Conservation (phyloP, 2,797 vertebrate genomes). For the Pangasius krempfi region DNA sequence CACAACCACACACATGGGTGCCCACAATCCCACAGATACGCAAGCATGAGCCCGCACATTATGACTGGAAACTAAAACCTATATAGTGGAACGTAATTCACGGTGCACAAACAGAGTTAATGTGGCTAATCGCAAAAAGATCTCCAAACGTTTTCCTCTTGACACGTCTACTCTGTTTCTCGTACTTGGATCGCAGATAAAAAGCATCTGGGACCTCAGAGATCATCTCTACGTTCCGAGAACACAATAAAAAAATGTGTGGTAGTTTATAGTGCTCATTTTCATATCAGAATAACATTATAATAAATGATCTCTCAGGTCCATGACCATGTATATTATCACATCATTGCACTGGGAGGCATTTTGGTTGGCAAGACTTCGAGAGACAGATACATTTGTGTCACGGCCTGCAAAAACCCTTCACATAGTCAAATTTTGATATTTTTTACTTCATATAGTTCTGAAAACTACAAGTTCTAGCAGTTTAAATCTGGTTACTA, state of each 20-base stretch:
- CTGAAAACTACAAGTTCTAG: not conserved
- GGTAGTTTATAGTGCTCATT: not conserved
- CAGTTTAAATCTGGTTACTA: not conserved
- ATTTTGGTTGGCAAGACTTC: not conserved
- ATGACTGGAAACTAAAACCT: not conserved
- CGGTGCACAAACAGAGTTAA: not conserved
- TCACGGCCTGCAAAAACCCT: not conserved
- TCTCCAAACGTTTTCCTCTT: not conserved
- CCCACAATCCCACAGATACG: conserved; percentile 1
- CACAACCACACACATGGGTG: conserved; percentile 21
- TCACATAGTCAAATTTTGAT: not conserved
- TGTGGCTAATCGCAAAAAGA: not conserved
- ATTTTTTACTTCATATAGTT: not conserved
- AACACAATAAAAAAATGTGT: not conserved
- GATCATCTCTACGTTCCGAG: not conserved
- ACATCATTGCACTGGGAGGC: not conserved
- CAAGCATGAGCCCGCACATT: not conserved
- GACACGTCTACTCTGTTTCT: not conserved
- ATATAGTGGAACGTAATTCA: not conserved
- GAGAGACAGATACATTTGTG: not conserved
- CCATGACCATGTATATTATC: not conserved
- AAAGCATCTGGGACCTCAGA: not conserved
- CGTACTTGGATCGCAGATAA: not conserved
- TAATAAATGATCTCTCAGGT: no score
- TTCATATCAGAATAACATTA: not conserved